Evolutionary conservation across 2,113 vertebrate genomes (phyloP).

Genomic region (Empidonax alnorum): DNA sequence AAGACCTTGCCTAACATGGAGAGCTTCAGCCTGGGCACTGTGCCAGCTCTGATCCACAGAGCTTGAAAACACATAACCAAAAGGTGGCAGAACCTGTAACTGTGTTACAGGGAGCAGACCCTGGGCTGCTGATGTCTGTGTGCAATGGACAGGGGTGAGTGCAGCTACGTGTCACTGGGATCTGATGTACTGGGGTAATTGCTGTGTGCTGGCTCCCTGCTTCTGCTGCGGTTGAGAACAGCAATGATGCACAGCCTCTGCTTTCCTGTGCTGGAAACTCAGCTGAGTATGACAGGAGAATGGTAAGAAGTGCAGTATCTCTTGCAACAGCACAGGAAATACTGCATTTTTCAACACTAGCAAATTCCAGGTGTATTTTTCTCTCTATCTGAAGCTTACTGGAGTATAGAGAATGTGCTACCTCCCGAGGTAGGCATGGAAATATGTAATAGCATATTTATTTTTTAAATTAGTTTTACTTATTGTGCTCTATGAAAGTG

Average conservation of each 20-base stretch:
- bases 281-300: not conserved
- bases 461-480: not conserved
- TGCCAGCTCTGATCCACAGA: not conserved
- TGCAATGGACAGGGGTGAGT: accelerated
- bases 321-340: not conserved
- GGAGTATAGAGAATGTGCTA: not conserved
- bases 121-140: not conserved
- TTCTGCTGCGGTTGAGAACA: not conserved
- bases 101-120: not conserved
- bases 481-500: not conserved
- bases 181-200: not conserved
- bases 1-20: accelerated
- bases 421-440: not conserved
- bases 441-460: not conserved
- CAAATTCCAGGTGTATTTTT: not conserved
- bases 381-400: not conserved
- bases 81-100: not conserved
- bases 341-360: not conserved
- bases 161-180: not conserved
- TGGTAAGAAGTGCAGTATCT: not conserved
- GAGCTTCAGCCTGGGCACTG: not conserved
- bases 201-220: accelerated
- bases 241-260: not conserved
- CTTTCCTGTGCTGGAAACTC: not conserved
- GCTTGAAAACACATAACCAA: not conserved